Evolutionary conservation across 2,797 vertebrate species (phyloP).

Genomic region (Halcyon smyrnensis): DNA sequence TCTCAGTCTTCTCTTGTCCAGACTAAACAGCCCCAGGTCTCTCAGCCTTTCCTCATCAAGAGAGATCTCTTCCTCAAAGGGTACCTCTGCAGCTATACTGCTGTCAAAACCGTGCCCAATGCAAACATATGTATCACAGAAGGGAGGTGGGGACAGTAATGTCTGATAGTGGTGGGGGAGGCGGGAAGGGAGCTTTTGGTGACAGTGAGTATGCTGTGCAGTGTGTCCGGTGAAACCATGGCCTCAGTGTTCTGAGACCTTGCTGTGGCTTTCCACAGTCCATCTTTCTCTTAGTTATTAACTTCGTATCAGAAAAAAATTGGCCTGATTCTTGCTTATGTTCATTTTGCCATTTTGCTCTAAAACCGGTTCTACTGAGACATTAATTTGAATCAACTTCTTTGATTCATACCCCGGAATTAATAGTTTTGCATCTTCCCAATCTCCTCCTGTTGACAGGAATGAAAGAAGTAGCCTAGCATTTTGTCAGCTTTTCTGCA

Average conservation of each 20-base stretch:
- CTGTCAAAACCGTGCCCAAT: accelerated
- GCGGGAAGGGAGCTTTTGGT: not conserved
- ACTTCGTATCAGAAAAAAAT: not conserved
- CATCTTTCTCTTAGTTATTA: not conserved
- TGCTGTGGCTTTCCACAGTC: not conserved
- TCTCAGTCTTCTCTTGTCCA: too few species aligned
- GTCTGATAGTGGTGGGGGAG: not conserved
- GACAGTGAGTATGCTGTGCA: accelerated
- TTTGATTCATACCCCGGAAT: not conserved
- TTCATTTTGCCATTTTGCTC: not conserved
- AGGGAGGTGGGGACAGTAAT: accelerated
- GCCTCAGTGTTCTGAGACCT: accelerated
- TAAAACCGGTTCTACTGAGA: not conserved
- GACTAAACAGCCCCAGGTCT: too few species aligned
- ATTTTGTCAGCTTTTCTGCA: not conserved
- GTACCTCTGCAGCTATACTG: not conserved
- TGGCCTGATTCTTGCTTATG: not conserved
- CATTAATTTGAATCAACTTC: not conserved
- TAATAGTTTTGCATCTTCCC: not conserved
- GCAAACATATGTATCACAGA: not conserved
- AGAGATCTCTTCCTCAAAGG: not conserved
- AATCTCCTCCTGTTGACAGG: not conserved
- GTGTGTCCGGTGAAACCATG: not conserved
- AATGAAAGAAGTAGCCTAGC: not conserved
- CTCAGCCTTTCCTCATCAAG: too few species aligned